Evolutionary conservation across 2,113 vertebrate genomes (phyloP).

Genomic region (Gracilinanus agilis): DNA sequence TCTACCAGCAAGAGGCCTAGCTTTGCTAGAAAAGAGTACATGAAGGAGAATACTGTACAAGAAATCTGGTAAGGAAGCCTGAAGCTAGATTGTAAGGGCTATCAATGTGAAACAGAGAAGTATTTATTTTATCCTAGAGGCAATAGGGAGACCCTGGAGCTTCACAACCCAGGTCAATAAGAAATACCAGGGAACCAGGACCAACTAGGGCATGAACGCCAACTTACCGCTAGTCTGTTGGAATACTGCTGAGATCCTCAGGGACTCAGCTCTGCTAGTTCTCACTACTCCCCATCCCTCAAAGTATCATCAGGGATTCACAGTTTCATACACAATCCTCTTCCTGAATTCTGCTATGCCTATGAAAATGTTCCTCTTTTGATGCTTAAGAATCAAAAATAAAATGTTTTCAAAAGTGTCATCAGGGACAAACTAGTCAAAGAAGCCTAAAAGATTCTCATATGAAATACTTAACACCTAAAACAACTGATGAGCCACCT

Average conservation of each 20-base stretch:
- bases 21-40: not conserved
- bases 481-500: not conserved
- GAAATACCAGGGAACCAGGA: not conserved
- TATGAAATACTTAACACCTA: not conserved
- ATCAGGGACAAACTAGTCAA: not conserved
- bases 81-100: not conserved
- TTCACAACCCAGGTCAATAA: not conserved
- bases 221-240: not conserved
- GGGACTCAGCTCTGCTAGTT: not conserved
- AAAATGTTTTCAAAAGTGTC: not conserved
- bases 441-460: not conserved
- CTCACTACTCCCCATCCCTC: not conserved
- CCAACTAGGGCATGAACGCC: not conserved
- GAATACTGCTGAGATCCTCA: not conserved
- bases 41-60: not conserved
- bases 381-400: not conserved
- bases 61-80: not conserved
- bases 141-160: not conserved
- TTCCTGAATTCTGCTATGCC: not conserved
- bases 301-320: not conserved
- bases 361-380: not conserved
- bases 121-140: not conserved
- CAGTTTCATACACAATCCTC: not conserved
- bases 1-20: not conserved
- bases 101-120: not conserved